Evolutionary conservation across 2,888 invertebrate genomes (phyloP).

Genomic region (Eupithecia abbreviata): DNA sequence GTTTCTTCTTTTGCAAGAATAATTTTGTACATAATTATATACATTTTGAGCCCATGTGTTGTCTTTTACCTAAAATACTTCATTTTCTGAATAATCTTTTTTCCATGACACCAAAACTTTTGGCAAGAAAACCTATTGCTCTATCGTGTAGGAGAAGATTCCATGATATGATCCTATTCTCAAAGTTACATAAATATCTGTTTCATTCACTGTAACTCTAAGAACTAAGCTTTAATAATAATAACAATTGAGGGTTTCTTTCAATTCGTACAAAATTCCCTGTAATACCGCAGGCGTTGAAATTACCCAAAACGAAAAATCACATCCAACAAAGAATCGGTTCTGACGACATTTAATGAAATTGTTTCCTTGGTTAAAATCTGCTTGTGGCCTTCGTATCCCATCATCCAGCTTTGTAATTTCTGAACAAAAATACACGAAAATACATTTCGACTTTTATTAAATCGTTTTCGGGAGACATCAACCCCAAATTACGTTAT

Average conservation of each 20-base stretch:
- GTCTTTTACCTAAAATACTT: not conserved
- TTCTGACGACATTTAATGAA: not conserved
- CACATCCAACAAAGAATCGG: not conserved
- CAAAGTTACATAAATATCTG: not conserved
- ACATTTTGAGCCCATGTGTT: too few relatives aligned
- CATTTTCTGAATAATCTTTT: not conserved
- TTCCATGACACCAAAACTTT: not conserved
- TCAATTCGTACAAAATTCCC: not conserved
- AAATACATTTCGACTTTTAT: conserved; percentile 62
- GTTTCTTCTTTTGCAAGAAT: not conserved
- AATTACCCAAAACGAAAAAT: not conserved
- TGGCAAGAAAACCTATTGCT: not conserved
- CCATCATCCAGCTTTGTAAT: not conserved
- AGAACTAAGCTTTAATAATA: not conserved
- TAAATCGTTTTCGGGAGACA: conserved; percentile 62
- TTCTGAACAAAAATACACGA: conserved; percentile 31
- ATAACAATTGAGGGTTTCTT: not conserved
- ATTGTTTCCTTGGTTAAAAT: not conserved
- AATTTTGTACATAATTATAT: too few relatives aligned
- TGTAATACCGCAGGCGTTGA: not conserved
- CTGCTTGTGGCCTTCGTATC: not conserved
- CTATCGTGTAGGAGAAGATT: not conserved
- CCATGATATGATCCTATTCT: not conserved
- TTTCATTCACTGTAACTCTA: not conserved
- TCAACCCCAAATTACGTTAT: conserved; percentile 57